Base-by-base conservation (phyloP, 2,113 vertebrate species). In the Beaufortia kweichowensis region DNA sequence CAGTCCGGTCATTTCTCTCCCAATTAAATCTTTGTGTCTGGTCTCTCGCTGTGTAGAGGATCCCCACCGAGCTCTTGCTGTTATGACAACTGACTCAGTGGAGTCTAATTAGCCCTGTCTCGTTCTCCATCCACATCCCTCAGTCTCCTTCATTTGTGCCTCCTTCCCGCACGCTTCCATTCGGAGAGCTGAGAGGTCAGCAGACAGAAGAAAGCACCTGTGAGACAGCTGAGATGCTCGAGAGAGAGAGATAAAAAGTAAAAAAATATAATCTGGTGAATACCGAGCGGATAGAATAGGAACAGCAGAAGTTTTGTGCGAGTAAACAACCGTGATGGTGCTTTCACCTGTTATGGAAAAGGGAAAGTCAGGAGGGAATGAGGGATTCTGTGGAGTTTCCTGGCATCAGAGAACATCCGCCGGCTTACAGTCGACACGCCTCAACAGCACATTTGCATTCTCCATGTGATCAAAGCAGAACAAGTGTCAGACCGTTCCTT, bases 401-500 rank as follows among this genome's bases (percentile, higher is more conserved):
- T 60, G 43, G 29, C 43, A 35, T 60, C 70, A 57, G 39, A 78
- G 50, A 59, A 63, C 50, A 63, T 78, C 50, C 19, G 24, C n/a
- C 57, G 21, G 26, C 43, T 78, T 62, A 24, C 26, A 63, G 43
- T 21, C 28, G 78, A 73, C 28, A 53, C 43, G 75, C 70, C 15
- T 70, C n/a, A 23, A 62, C 67, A 21, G 28, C 57, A 8, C 28
- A 79, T 81, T 76, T 77, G 72, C 65, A 66, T 78, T 75, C 61
- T 73, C 24, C 28, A 17, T 24, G 35, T 64, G 83, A 80, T 78
- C 75, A 80, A 82, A 84, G 83, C 8, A 3, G 57, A 78, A 62
- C 26, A 69, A 57, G 65, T 81, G 78, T 78, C 79, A 83, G 67
- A 78, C 68, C 70, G 64, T 61, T 81, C 79, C 75, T 80, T 78